phyloP scores from a whole-genome alignment of 2,113 vertebrate species.

The Neodontobutis hainanensis region DNA sequence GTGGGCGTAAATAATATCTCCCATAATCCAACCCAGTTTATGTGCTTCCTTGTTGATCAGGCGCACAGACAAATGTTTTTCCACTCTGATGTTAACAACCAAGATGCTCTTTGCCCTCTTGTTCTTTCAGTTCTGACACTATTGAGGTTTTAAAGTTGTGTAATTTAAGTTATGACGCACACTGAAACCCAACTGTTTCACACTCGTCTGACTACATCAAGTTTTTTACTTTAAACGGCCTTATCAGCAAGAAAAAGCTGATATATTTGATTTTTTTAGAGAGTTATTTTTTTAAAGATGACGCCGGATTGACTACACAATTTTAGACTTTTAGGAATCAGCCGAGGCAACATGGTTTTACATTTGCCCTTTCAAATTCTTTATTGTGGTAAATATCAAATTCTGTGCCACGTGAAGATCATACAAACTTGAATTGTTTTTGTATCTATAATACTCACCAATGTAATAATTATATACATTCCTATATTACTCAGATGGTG shows the following conservation, averaged over 20 bases:
- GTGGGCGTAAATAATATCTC: conserved; percentile 52
- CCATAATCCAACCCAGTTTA: conserved; percentile 46
- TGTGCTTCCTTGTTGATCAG: conserved; percentile 38
- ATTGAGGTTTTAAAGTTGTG: conserved; percentile 1
- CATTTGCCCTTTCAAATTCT: no score
- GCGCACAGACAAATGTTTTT: conserved; percentile 19
- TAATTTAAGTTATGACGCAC: conserved; percentile 3
- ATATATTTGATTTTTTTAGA: no score
- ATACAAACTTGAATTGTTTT: no score
- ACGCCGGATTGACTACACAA: no score
- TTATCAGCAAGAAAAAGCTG: no score
- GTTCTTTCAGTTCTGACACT: neutral
- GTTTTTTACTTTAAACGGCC: no score
- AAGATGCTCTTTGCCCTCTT: conserved; percentile 1
- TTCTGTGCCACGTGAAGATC: no score
- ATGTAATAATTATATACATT: neutral
- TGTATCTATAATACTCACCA: no score
- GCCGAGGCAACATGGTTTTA: no score
- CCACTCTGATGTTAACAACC: neutral
- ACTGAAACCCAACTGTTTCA: neutral
- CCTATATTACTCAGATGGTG: neutral
- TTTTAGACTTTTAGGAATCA: no score
- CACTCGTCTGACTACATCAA: neutral
- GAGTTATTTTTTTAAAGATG: no score
- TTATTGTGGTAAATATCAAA: no score